These are phyloP conservation scores for Epinotia brunnichana DNA, from an alignment of 2,888 invertebrate species.

Conservation along the genomic window DNA sequence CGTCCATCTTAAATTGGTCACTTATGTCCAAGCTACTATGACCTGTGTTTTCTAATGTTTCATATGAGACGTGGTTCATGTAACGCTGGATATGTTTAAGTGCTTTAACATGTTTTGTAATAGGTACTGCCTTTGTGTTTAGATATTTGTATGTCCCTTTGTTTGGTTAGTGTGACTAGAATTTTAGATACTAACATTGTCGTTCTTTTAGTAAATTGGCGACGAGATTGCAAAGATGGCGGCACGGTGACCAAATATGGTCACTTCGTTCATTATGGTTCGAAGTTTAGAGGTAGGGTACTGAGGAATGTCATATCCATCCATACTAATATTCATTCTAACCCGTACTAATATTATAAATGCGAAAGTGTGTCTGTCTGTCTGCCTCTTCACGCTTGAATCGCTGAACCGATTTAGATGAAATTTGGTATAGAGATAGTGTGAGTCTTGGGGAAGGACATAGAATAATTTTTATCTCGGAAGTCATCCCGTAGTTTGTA, in stretches of 20 bases:
- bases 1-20: constrained; percentile 13
- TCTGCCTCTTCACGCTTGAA: too few species aligned
- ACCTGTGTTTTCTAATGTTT: neutral
- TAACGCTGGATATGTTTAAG: constrained; percentile 29
- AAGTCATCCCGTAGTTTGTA: too few species aligned
- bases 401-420: too few species aligned
- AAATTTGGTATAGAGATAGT: too few species aligned
- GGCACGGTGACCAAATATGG: neutral
- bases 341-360: too few species aligned
- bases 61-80: constrained; percentile 1
- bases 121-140: constrained; percentile 24
- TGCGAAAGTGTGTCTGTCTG: too few species aligned
- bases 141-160: constrained; percentile 28
- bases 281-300: too few species aligned
- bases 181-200: constrained; percentile 1
- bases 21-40: neutral
- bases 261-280: too few species aligned
- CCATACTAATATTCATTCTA: too few species aligned
- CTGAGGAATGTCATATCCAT: too few species aligned
- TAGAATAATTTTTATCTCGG: too few species aligned
- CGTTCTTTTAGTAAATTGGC: neutral
- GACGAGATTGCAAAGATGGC: neutral
- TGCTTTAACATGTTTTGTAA: constrained; percentile 42
- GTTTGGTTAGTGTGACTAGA: constrained; percentile 22
- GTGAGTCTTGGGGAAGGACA: too few species aligned